Base-by-base conservation (phyloP, 1,140 invertebrate species). In the Adoxophyes honmai region DNA sequence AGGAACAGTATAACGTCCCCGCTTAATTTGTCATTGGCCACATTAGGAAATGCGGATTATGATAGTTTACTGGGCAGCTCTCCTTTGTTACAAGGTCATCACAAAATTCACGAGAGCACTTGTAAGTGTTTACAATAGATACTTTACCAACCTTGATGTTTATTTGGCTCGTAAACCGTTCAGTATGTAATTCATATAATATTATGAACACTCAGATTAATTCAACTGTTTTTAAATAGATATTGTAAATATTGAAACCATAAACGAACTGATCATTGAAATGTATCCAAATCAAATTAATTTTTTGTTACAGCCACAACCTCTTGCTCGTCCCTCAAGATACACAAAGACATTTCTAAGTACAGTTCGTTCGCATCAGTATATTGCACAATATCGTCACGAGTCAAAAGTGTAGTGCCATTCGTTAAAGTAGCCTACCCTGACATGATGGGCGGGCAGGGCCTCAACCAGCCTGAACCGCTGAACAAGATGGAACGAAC, bases 361-460 rank as follows among this genome's bases (percentile, higher is more conserved):
- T 79, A 76, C 34, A 74, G 70, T 36, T 60, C 76, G 4, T 84
- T 84, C 59, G 66, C 66, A 42, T 61, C 63, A n/a, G 68, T 85
- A 13, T 88, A 88, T 56, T 74, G 69, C 34, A 88, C 70, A 4
- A 78, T 88, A 62, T 72, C 85, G 1, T 91, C 90, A 39, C 86
- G 86, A 62, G 91, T 93, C 0, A 90, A 82, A 54, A 93, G 92
- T 66, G 90, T 95, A 4, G 91, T 93, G 39, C 90, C 91, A 7
- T 95, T 95, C 80, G 92, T 94, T 0, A 95, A 95, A 85, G 91
- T 95, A 1, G 93, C 94, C 0, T 95, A 94, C 81, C 94, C 95
- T 18, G 94, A 95, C 69, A 82, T 95, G 75, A 82, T 90, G 15
- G 92, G 92, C 14, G 91, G 91, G 0, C 85, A 91, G 13, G 86